phyloP scores from a whole-genome alignment of 2,113 vertebrate species.

The Pelecanoides urinatrix region DNA sequence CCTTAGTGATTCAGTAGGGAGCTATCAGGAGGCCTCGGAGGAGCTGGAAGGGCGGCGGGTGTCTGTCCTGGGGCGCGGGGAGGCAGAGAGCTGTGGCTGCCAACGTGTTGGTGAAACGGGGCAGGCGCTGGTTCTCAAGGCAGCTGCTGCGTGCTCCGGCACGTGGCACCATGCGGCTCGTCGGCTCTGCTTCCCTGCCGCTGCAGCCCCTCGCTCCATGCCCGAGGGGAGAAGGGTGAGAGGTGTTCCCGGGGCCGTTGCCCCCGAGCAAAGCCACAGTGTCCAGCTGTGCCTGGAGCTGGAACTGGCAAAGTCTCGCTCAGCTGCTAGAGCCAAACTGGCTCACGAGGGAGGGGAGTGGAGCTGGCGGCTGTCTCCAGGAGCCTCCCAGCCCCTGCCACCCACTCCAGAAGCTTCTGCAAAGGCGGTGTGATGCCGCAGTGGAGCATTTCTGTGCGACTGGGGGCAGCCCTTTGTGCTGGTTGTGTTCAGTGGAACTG shows the following conservation, averaged over 20 bases:
- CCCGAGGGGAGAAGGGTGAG: too few relatives aligned
- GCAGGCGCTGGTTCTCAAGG: background rate
- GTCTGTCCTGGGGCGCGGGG: background rate
- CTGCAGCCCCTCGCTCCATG: background rate
- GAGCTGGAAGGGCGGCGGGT: background rate
- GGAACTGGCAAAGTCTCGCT: background rate
- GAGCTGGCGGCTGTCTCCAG: background rate
- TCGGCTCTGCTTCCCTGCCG: background rate
- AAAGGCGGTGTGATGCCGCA: accelerated
- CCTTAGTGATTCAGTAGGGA: too few relatives aligned
- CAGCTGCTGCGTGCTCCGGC: background rate
- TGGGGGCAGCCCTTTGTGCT: background rate
- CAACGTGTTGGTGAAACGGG: accelerated
- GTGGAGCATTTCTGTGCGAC: accelerated
- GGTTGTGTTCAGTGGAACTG: accelerated
- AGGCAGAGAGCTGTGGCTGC: background rate
- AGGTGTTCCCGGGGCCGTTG: accelerated
- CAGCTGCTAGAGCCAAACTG: background rate
- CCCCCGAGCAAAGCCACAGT: background rate
- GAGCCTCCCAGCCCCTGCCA: background rate
- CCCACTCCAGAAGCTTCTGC: background rate
- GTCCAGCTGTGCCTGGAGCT: background rate
- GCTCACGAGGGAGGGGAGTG: background rate
- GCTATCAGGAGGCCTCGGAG: background rate
- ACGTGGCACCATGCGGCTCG: accelerated